Evolutionary conservation across 2,888 invertebrate genomes (phyloP).

Genomic region (Cancer borealis): DNA sequence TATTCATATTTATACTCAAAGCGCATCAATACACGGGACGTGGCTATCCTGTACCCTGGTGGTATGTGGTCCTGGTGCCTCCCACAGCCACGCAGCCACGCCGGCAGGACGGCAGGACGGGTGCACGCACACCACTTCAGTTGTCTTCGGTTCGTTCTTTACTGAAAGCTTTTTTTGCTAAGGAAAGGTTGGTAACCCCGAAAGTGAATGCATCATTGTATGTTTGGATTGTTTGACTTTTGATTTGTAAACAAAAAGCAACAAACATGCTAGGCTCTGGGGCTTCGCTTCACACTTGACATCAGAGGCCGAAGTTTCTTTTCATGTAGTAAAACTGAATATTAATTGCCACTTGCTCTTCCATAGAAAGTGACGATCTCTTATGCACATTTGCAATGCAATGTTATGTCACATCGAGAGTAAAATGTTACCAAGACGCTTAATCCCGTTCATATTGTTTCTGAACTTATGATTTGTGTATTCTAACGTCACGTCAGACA

Average conservation of each 20-base stretch:
- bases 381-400: background rate
- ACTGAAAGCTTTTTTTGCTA: background rate
- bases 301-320: background rate
- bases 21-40: background rate
- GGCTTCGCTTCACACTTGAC: background rate
- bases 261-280: background rate
- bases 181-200: background rate
- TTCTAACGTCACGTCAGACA: background rate
- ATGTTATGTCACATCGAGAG: background rate
- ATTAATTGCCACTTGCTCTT: background rate
- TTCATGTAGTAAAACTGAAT: background rate
- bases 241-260: background rate
- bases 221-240: background rate
- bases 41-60: background rate
- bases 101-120: background rate
- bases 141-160: background rate
- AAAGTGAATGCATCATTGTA: background rate
- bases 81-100: background rate
- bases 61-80: background rate
- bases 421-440: background rate
- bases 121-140: background rate
- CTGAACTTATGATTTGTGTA: background rate
- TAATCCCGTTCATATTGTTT: background rate
- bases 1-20: background rate
- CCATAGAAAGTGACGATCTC: background rate